Evolutionary conservation across 2,888 invertebrate species (phyloP), one percentile per base, ranked within the genome.

Genomic region (Cybosia mesomella): DNA sequence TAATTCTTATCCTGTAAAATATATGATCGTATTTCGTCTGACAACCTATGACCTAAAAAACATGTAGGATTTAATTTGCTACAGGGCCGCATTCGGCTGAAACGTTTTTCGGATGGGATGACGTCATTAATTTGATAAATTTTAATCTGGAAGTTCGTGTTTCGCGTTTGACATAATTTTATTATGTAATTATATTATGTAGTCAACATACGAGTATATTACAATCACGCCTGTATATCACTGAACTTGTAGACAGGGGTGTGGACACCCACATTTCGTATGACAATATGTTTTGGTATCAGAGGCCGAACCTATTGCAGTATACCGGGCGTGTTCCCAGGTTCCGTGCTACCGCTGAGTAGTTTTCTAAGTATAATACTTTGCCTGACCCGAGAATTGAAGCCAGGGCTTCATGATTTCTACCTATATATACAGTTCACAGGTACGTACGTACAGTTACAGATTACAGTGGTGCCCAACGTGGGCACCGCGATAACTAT

Each of bases 11-110:
- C 71, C 36, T 76, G 63, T 69, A 72, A 66, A 60, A 43, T 57
- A 73, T 86, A 88, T 82, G 87, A 84, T 80, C 79, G 79, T 79
- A 80, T 87, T 87, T 88, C 77, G 85, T 79, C 67, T 74, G 84
- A 71, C 78, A 67, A 66, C 55, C 74, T 72, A 66, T 91, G 91
- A 92, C 92, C 92, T 90, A 91, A 83, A 91, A 91, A 89, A 83
- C 76, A 87, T 88, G 88, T 87, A 86, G 87, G 87, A 86, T 87
- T 58, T 89, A 89, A 91, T 91, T 88, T 86, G 86, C 85, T 74
- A 82, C 88, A 88, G 87, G 83, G 85, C 80, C 85, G 88, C 77
- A 89, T 82, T 87, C 80, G 75, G 85, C 80, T 81, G 82, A 82
- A 85, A 79, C 71, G 74, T 77, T 82, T 85, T 83, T 81, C 80